Conservation (phyloP, 2,888 invertebrate genomes). For the Cryptus armator region DNA sequence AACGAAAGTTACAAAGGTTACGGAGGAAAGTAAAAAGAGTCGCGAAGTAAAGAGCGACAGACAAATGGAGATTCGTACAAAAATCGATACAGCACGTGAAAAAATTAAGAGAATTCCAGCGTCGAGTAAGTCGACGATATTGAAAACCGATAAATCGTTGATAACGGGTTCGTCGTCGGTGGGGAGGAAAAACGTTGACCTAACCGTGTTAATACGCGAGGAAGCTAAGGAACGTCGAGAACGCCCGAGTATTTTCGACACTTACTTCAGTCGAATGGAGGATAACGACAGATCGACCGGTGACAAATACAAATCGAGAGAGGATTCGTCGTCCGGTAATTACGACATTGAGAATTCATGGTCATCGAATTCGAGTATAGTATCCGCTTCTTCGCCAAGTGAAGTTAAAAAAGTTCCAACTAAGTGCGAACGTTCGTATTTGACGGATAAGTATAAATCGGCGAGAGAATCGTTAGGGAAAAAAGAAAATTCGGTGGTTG, state of each 20-base stretch:
- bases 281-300: background rate
- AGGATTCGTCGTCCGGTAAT: slow-evolving; percentile 40
- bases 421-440: slow-evolving; percentile 5
- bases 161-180: slow-evolving; percentile 22
- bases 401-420: background rate
- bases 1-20: background rate
- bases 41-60: background rate
- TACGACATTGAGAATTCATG: slow-evolving; percentile 50
- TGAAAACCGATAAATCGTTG: slow-evolving; percentile 45
- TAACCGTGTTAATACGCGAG: slow-evolving; percentile 34
- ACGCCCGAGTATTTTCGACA: background rate
- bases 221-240: slow-evolving; percentile 17
- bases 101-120: background rate
- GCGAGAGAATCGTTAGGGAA: slow-evolving; percentile 8
- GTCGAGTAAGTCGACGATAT: slow-evolving; percentile 40
- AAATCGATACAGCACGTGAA: background rate
- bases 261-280: slow-evolving; percentile 5
- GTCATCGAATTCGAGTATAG: slow-evolving; percentile 56
- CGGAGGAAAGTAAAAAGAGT: background rate
- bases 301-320: slow-evolving; percentile 23
- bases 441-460: slow-evolving; percentile 28
- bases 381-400: slow-evolving; percentile 11
- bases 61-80: background rate
- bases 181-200: slow-evolving; percentile 29
- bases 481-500: background rate